Conservation (phyloP, 2,888 invertebrate species). For the Nomada fucata region DNA sequence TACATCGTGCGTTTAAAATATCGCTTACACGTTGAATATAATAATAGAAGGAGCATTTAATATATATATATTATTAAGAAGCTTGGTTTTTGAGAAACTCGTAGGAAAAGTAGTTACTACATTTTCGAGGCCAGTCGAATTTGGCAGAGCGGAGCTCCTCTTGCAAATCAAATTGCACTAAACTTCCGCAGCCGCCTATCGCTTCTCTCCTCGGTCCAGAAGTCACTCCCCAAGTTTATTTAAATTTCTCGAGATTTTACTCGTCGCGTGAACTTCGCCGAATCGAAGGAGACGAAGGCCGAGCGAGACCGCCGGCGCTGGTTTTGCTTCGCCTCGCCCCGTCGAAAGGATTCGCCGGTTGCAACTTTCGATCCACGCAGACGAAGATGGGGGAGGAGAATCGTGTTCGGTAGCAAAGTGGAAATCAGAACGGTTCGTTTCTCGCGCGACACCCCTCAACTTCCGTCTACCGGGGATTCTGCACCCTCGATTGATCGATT, state of each 20-base stretch:
- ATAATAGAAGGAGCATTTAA: too few relatives aligned
- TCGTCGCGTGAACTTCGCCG: constrained; percentile 1
- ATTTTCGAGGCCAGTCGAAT: not conserved
- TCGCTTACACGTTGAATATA: constrained; percentile 3
- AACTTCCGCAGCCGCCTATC: not conserved
- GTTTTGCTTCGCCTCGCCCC: constrained; percentile 15
- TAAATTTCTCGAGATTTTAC: constrained; percentile 7
- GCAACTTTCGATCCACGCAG: not conserved
- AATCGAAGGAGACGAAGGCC: not conserved
- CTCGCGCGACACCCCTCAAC: not conserved
- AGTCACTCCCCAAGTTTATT: constrained; percentile 17
- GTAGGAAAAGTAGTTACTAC: too few relatives aligned
- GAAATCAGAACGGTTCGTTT: constrained; percentile 29
- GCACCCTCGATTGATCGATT: constrained; percentile 17
- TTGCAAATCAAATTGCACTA: not conserved
- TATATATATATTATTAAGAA: too few relatives aligned
- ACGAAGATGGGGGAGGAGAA: not conserved
- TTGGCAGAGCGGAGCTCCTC: constrained; percentile 10
- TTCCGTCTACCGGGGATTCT: not conserved
- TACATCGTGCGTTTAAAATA: constrained; percentile 23
- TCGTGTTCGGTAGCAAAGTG: constrained; percentile 22
- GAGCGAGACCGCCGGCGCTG: not conserved
- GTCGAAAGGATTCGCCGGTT: constrained; percentile 17
- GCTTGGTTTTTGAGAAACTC: too few relatives aligned
- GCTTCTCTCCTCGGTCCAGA: constrained; percentile 21